phyloP scores from a whole-genome alignment of 2,888 invertebrate species.

The Hydropsyche betteni region DNA sequence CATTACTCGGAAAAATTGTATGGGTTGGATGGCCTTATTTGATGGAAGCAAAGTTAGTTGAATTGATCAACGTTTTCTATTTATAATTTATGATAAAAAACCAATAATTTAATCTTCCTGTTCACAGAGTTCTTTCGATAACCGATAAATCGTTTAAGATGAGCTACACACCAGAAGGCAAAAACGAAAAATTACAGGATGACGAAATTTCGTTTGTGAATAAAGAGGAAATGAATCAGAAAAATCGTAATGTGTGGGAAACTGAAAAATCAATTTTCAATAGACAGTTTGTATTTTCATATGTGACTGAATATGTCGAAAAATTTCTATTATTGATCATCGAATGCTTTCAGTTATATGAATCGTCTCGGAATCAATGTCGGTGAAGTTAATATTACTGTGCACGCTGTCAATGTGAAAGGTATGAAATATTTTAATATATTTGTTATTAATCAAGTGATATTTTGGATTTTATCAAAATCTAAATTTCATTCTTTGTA shows the following conservation, averaged over 20 bases:
- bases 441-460: neutral
- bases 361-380: constrained; percentile 82
- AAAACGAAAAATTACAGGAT: constrained; percentile 51
- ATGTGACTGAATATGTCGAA: neutral
- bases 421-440: constrained; percentile 60
- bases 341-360: constrained; percentile 66
- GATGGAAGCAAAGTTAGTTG: constrained; percentile 77
- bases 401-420: constrained; percentile 77
- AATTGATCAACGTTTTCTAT: neutral
- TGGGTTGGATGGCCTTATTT: constrained; percentile 95
- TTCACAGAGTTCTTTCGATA: constrained; percentile 69
- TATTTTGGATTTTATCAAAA: neutral
- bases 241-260: constrained; percentile 62
- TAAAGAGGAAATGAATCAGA: constrained; percentile 61
- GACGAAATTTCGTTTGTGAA: constrained; percentile 59
- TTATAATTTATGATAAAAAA: neutral
- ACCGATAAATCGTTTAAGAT: constrained; percentile 66
- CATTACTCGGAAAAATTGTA: constrained; percentile 75
- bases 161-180: constrained; percentile 60
- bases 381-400: constrained; percentile 71
- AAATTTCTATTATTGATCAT: neutral
- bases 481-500: too few relatives aligned
- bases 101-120: constrained; percentile 8
- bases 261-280: constrained; percentile 64
- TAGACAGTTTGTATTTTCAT: constrained; percentile 65